These are phyloP conservation scores for Felis chaus DNA, from an alignment of 2,113 vertebrate species.

Conservation along the genomic window DNA sequence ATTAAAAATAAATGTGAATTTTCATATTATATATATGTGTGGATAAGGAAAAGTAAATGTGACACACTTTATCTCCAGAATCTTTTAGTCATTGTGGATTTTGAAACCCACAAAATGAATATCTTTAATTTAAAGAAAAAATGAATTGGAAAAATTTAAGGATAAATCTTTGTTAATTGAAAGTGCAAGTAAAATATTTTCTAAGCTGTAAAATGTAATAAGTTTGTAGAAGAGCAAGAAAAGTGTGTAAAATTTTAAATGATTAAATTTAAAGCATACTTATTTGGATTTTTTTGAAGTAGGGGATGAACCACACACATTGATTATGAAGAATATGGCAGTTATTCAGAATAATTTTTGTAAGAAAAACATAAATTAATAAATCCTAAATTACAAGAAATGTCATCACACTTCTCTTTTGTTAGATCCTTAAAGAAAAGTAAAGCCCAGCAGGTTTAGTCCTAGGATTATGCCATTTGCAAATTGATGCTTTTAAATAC, in stretches of 20 bases:
- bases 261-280: neutral
- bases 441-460: neutral
- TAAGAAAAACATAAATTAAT: neutral
- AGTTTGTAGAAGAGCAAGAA: neutral
- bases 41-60: neutral
- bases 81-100: neutral
- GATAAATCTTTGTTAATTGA: neutral
- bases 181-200: neutral
- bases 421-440: neutral
- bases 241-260: neutral
- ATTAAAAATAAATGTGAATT: neutral
- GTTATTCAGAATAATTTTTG: neutral
- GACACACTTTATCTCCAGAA: neutral
- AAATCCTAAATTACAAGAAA: neutral
- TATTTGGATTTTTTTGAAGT: neutral
- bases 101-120: neutral
- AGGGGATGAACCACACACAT: neutral
- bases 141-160: neutral
- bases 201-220: neutral
- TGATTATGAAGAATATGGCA: neutral
- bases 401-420: neutral
- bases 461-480: neutral
- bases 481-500: neutral
- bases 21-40: neutral
- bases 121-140: neutral